A percentile compares a stretch with the other conserved stretches of the same genome.
Evolutionary conservation across 2,888 invertebrate genomes (phyloP).

Genomic region (Caradrina kadenii): DNA sequence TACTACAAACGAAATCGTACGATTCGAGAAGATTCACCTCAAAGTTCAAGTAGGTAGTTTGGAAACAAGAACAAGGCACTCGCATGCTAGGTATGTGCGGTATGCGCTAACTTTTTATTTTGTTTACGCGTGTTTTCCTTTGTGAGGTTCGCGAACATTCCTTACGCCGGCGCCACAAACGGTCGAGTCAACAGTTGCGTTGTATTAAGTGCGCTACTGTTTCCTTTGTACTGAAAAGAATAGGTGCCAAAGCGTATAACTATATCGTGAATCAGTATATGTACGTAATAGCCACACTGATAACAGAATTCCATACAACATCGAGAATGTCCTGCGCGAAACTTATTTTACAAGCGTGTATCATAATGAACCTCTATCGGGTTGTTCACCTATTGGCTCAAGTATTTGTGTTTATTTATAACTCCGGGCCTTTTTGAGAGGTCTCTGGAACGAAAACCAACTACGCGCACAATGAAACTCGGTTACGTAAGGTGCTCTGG

Average conservation of each 20-base stretch:
- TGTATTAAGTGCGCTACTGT: constrained; percentile 3
- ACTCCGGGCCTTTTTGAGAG: background rate
- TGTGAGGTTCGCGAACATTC: constrained; percentile 35
- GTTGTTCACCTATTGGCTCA: constrained; percentile 11
- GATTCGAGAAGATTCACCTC: constrained; percentile 47
- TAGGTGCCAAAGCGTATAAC: background rate
- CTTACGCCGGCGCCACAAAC: constrained; percentile 35
- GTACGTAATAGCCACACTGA: background rate
- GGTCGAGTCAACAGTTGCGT: constrained; percentile 27
- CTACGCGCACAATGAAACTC: background rate
- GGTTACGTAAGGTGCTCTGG: background rate
- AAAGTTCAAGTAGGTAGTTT: constrained; percentile 35
- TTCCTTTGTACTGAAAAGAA: constrained; percentile 8
- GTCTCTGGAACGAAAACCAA: background rate
- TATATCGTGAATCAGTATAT: background rate
- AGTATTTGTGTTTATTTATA: constrained; percentile 4
- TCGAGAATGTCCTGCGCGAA: background rate
- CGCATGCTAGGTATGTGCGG: constrained; percentile 26
- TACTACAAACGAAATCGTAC: constrained; percentile 46
- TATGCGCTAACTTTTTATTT: constrained; percentile 52
- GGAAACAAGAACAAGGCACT: constrained; percentile 44
- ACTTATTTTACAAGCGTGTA: constrained; percentile 4
- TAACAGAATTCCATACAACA: background rate
- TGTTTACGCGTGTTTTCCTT: constrained; percentile 42
- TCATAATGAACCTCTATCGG: background rate